A percentile compares a stretch with the other conserved stretches of the same genome.
phyloP scores from a whole-genome alignment of 1,140 invertebrate genomes.

The Eciton burchellii region DNA sequence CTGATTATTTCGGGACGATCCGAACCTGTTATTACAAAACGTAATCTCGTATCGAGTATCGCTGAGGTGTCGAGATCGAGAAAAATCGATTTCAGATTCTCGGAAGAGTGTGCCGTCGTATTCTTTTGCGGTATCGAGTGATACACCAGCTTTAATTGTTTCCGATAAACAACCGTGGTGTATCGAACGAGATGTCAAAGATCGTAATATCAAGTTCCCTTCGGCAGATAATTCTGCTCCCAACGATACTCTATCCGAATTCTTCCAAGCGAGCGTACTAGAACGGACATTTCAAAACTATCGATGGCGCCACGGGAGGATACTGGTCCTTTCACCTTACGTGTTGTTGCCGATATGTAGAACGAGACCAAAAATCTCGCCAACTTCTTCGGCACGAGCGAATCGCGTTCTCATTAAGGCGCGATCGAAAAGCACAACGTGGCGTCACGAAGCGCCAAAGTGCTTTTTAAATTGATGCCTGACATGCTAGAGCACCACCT shows the following conservation, averaged over 20 bases:
- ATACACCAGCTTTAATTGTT: no score
- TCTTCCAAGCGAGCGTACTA: background rate
- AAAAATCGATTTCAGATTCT: conserved; percentile 4
- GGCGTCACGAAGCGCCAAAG: conserved; percentile 16
- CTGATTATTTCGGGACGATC: no score
- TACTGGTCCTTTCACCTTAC: conserved; percentile 66
- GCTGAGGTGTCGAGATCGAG: no score
- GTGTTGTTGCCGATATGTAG: conserved; percentile 36
- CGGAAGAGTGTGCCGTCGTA: background rate
- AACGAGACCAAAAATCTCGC: conserved; percentile 60
- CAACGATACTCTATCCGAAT: conserved; percentile 21
- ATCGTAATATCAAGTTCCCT: background rate
- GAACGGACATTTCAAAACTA: conserved; percentile 31
- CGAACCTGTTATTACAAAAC: no score
- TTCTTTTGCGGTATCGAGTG: no score
- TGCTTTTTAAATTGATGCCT: background rate
- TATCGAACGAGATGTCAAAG: background rate
- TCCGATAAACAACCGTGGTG: no score
- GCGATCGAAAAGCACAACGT: conserved; percentile 32
- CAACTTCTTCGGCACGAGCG: conserved; percentile 1
- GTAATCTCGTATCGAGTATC: no score
- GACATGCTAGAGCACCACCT: background rate
- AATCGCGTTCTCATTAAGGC: conserved; percentile 34
- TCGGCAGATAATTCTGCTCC: background rate
- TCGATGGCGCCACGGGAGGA: conserved; percentile 31